A percentile compares a stretch with the other conserved stretches of the same genome.
These are phyloP conservation scores for Porites lutea DNA, from an alignment of 64 coral and sea anemone genomes.

Conservation along the genomic window DNA sequence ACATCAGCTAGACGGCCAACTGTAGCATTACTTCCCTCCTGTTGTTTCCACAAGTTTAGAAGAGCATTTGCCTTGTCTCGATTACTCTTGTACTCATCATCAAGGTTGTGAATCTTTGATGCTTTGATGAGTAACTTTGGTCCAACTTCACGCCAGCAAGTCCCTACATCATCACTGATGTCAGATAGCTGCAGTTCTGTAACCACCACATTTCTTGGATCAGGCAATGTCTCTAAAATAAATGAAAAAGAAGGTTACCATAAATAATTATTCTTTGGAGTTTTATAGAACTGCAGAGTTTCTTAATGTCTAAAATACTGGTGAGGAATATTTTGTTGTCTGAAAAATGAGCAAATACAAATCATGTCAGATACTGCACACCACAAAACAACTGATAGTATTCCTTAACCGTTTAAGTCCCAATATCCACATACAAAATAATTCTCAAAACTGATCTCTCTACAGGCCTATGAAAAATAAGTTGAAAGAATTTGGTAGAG, in stretches of 20 bases:
- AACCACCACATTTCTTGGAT: constrained; percentile 18
- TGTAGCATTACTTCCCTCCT: constrained; percentile 14
- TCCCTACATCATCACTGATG: constrained; percentile 74
- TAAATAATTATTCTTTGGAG: too few species aligned
- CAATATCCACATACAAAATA: too few species aligned
- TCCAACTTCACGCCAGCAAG: constrained; percentile 74
- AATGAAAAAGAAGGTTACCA: neutral
- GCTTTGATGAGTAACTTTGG: constrained; percentile 39
- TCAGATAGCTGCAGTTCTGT: constrained; percentile 55
- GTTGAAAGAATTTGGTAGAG: too few species aligned
- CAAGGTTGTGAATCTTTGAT: constrained; percentile 75
- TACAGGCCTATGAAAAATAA: too few species aligned
- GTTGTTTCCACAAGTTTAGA: constrained; percentile 32
- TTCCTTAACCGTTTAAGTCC: too few species aligned
- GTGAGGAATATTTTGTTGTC: too few species aligned
- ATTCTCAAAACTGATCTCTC: too few species aligned
- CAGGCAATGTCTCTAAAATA: neutral
- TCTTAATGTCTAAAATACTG: too few species aligned
- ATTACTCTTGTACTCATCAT: constrained; percentile 61
- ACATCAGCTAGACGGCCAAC: constrained; percentile 35
- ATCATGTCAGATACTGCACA: too few species aligned
- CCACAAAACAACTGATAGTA: too few species aligned
- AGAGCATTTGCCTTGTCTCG: constrained; percentile 70
- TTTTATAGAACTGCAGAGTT: too few species aligned
- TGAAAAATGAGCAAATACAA: too few species aligned